Evolutionary conservation across 2,797 vertebrate species (phyloP).

Genomic region (Siniperca undulata): DNA sequence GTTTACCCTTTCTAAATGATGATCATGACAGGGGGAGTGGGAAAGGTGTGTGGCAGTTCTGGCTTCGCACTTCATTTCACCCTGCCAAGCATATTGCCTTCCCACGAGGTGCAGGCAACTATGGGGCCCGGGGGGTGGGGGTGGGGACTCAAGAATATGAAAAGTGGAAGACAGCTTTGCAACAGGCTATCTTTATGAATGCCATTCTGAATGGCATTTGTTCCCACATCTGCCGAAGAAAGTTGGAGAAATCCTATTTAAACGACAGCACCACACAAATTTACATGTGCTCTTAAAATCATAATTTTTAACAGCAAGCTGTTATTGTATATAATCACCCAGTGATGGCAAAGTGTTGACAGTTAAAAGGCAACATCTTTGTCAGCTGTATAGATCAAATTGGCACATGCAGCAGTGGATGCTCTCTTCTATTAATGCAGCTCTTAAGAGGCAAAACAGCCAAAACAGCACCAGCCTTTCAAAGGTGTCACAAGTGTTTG

Average conservation of each 20-base stretch:
- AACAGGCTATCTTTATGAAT: constrained; percentile 7
- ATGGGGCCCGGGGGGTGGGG: neutral
- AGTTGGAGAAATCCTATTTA: neutral
- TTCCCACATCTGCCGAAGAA: constrained; percentile 13
- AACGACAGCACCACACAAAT: neutral
- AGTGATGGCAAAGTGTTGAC: neutral
- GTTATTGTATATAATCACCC: neutral
- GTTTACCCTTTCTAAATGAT: constrained; percentile 59
- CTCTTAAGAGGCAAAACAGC: constrained; percentile 41
- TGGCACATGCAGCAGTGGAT: constrained; percentile 27
- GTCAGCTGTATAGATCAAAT: constrained; percentile 24
- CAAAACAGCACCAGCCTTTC: constrained; percentile 31
- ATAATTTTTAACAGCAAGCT: neutral
- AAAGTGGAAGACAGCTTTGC: constrained; percentile 13
- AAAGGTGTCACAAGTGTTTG: constrained; percentile 62
- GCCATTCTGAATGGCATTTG: neutral
- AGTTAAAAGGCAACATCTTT: constrained; percentile 9
- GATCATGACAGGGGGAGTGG: constrained; percentile 47
- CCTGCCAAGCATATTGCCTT: constrained; percentile 26
- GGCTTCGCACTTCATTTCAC: constrained; percentile 20
- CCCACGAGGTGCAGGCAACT: constrained; percentile 7
- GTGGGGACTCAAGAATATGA: too few relatives aligned
- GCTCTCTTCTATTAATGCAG: constrained; percentile 39
- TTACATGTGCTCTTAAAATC: neutral
- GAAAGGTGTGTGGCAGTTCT: constrained; percentile 24